A percentile compares a stretch with the other conserved stretches of the same genome.
Conservation (phyloP, 2,888 invertebrate genomes). For the Aspidiotus rigidus region DNA sequence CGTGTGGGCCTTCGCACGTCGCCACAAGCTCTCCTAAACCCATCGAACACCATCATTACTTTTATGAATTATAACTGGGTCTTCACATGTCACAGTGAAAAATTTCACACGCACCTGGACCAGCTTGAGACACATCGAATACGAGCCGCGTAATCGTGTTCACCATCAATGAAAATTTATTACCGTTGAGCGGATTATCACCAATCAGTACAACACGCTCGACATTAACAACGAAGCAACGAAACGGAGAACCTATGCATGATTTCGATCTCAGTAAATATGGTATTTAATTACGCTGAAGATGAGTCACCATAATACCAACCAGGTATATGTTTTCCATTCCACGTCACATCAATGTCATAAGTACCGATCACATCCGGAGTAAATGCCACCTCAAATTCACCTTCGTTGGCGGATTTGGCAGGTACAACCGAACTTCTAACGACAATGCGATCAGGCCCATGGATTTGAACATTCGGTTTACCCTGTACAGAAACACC, state of each 20-base stretch:
- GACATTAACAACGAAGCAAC: slow-evolving; percentile 60
- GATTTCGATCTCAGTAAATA: slow-evolving; percentile 34
- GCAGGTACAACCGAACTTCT: slow-evolving; percentile 45
- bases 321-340: slow-evolving; percentile 57
- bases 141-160: slow-evolving; percentile 62
- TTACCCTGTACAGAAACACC: slow-evolving; percentile 39
- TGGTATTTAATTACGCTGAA: background rate
- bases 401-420: slow-evolving; percentile 46
- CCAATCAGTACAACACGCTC: slow-evolving; percentile 65
- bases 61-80: slow-evolving; percentile 7
- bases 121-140: slow-evolving; percentile 80
- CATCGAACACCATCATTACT: background rate
- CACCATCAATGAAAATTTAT: slow-evolving; percentile 37
- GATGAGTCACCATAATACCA: slow-evolving; percentile 1
- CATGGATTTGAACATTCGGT: slow-evolving; percentile 49
- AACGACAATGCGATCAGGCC: slow-evolving; percentile 50
- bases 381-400: slow-evolving; percentile 81
- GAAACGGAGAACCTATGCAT: slow-evolving; percentile 54
- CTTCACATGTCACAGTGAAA: slow-evolving; percentile 11
- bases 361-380: slow-evolving; percentile 87
- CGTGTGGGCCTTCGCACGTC: slow-evolving; percentile 47
- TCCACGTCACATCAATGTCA: slow-evolving; percentile 65
- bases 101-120: slow-evolving; percentile 57
- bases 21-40: slow-evolving; percentile 48
- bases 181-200: slow-evolving; percentile 50